Conservation (phyloP, 2,888 invertebrate genomes). For the Didymodactylos carnosus region DNA sequence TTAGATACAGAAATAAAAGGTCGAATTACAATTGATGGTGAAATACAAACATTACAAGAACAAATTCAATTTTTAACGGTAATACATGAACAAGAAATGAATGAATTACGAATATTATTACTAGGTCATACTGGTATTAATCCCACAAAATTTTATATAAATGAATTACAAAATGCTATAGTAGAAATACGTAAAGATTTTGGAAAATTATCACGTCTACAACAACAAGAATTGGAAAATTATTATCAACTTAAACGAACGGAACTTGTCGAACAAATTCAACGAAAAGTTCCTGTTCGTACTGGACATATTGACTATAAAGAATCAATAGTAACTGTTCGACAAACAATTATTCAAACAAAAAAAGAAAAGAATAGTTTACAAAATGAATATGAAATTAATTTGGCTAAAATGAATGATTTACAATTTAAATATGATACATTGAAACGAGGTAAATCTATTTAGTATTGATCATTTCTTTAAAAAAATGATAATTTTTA, state of each 20-base stretch:
- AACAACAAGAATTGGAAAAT: slow-evolving; percentile 12
- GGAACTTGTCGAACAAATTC: slow-evolving; percentile 3
- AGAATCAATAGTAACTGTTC: neutral
- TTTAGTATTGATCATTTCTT: too few relatives aligned
- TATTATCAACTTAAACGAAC: slow-evolving; percentile 11
- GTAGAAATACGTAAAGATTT: slow-evolving; percentile 14
- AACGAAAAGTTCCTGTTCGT: neutral
- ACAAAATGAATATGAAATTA: slow-evolving; percentile 4
- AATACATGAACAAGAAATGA: slow-evolving; percentile 15
- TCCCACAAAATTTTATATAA: slow-evolving; percentile 12
- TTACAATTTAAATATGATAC: slow-evolving; percentile 11
- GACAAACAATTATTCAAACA: neutral
- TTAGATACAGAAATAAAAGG: slow-evolving; percentile 11
- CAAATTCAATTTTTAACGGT: slow-evolving; percentile 13
- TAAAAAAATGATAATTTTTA: neutral
- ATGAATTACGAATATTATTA: slow-evolving; percentile 4
- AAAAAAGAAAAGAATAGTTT: slow-evolving; percentile 3
- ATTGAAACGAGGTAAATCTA: neutral
- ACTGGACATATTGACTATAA: neutral
- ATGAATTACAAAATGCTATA: slow-evolving; percentile 13
- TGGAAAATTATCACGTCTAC: slow-evolving; percentile 2
- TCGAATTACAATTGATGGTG: slow-evolving; percentile 12
- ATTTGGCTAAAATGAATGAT: neutral
- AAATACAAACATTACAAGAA: slow-evolving; percentile 15
- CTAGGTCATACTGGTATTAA: slow-evolving; percentile 3